Base-by-base conservation (phyloP, 2,797 vertebrate species). In the Pangasius macronema region DNA sequence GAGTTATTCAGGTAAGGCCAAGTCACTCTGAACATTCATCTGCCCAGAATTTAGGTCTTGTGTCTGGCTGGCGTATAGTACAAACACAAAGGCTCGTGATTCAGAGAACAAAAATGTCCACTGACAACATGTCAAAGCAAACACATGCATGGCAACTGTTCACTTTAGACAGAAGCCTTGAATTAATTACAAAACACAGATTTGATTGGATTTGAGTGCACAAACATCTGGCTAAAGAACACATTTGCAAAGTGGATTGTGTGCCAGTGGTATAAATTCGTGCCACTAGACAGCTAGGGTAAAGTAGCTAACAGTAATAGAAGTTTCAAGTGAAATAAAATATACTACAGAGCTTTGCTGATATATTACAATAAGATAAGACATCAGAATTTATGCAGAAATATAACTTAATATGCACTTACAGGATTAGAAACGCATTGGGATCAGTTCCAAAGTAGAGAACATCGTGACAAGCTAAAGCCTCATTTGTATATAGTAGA, bases 101-200 rank as follows among this genome's bases (percentile, higher is more conserved):
- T 96, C 94, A 95, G 86, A 85, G 88, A 83, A 2, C 91, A 95
- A 94, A 94, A 92, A 95, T 95, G 93, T 90, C 89, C 91, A 91
- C 91, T 89, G 90, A 93, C 88, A 92, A 86, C 88, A 91, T 91
- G 93, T 93, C 90, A 94, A 94, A 93, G 92, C 86, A 88, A 93
- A 93, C 94, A 95, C 88, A 92, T 93, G 94, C 92, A 91, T 61
- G 87, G 91, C 94, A 95, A 94, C 93, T 93, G 93, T 94, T 93
- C 91, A 91, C 90, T 90, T 90, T 89, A 85, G 89, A 90, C 68
- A 87, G 90, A 90, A 90, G 88, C 87, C 93, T 94, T 93, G 92
- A 89, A 93, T 94, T 93, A 92, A 94, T 94, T 93, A 93, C 82
- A 92, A 89, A 88, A 88, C 86, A 80, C 85, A 85, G 72, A 80